Evolutionary conservation across 2,797 vertebrate genomes (phyloP).

Genomic region (Tapirus indicus): DNA sequence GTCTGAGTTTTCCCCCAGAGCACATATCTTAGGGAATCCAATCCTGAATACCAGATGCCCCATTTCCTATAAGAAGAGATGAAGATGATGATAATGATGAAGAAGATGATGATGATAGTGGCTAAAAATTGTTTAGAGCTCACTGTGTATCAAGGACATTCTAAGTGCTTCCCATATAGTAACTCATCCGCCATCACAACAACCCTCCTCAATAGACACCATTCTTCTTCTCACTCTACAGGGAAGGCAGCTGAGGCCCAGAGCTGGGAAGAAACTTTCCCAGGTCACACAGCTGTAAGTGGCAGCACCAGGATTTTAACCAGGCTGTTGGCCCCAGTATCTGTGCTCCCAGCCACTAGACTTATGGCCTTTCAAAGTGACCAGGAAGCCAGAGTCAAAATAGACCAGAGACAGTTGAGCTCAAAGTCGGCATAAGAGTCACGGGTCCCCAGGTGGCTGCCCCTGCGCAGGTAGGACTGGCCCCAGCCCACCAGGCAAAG

Average conservation of each 20-base stretch:
- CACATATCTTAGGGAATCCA: not conserved
- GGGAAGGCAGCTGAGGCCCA: not conserved
- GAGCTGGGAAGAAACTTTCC: not conserved
- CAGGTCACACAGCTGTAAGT: not conserved
- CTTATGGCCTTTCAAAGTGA: not conserved
- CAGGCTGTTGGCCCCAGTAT: rapidly evolving
- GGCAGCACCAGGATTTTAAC: not conserved
- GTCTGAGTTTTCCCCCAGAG: not conserved
- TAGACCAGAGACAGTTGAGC: too few relatives aligned
- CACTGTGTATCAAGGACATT: not conserved
- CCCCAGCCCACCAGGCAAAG: not conserved
- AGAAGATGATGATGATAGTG: rapidly evolving
- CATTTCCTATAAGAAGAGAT: rapidly evolving
- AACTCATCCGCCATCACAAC: not conserved
- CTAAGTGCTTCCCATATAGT: rapidly evolving
- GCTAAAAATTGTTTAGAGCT: rapidly evolving
- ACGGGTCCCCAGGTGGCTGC: rapidly evolving
- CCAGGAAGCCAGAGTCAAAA: not conserved
- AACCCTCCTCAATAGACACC: rapidly evolving
- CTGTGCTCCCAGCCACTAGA: rapidly evolving
- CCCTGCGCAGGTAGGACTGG: rapidly evolving
- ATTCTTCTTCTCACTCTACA: rapidly evolving
- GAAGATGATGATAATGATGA: not conserved
- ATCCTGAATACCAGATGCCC: not conserved
- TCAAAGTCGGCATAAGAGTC: not conserved